Conservation (phyloP, 2,888 invertebrate species). For the Globia sparganii region DNA sequence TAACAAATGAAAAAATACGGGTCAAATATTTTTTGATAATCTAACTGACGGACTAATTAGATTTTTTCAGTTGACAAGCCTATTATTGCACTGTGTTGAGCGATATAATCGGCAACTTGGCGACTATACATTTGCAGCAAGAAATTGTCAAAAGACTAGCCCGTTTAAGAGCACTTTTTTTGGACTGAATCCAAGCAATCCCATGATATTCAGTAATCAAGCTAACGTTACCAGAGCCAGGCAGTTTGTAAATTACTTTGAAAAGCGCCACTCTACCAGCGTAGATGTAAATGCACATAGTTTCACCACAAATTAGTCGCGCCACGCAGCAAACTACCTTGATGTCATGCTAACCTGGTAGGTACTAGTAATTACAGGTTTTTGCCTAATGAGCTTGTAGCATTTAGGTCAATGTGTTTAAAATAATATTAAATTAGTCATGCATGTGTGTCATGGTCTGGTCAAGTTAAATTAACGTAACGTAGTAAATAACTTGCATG, state of each 20-base stretch:
- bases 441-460: slow-evolving; percentile 47
- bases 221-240: background rate
- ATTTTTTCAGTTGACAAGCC: no score
- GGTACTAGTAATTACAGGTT: slow-evolving; percentile 43
- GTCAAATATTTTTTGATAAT: no score
- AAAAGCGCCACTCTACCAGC: slow-evolving; percentile 2
- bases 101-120: no score
- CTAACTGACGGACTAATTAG: no score
- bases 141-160: no score
- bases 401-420: slow-evolving; percentile 49
- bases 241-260: slow-evolving; percentile 28
- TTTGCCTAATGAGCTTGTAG: slow-evolving; percentile 43
- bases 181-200: background rate
- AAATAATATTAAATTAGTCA: slow-evolving; percentile 43
- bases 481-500: background rate
- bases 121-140: no score
- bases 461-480: slow-evolving; percentile 27
- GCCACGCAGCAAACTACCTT: slow-evolving; percentile 25
- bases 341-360: slow-evolving; percentile 49
- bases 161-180: no score
- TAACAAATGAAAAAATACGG: no score
- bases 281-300: slow-evolving; percentile 35
- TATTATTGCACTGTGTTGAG: no score
- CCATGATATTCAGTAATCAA: background rate
- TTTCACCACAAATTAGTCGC: slow-evolving; percentile 32